Evolutionary conservation across 2,888 invertebrate species (phyloP).

Genomic region (Dolomedes plantarius): DNA sequence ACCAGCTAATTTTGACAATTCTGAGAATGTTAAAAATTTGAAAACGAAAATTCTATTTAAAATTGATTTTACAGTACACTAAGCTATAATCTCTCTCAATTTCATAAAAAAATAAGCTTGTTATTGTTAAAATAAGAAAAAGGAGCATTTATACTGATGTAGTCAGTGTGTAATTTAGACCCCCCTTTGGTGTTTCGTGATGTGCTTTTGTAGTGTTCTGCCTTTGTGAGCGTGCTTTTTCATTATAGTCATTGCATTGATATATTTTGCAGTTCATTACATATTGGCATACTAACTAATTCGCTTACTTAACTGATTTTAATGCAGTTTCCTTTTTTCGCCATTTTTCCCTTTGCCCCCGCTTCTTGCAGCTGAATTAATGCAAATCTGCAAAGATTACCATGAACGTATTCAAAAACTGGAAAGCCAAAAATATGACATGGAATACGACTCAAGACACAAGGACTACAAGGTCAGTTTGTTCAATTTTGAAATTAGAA

Average conservation of each 20-base stretch:
- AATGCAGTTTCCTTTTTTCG: constrained; percentile 48
- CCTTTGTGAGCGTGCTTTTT: not conserved
- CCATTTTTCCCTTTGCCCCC: constrained; percentile 29
- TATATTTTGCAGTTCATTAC: constrained; percentile 4
- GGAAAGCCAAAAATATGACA: constrained; percentile 99
- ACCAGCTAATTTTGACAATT: too few species aligned
- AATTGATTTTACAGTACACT: too few species aligned
- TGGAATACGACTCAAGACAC: constrained; percentile 99
- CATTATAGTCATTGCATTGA: not conserved
- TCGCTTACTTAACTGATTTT: constrained; percentile 62
- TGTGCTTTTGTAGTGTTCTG: constrained; percentile 10
- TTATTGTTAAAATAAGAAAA: too few species aligned
- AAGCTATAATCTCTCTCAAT: too few species aligned
- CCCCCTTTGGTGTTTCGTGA: not conserved
- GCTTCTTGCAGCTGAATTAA: constrained; percentile 86
- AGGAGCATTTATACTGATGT: not conserved
- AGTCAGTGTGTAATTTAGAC: not conserved
- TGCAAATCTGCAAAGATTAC: constrained; percentile 96
- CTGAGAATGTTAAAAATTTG: too few species aligned
- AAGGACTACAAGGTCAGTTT: constrained; percentile 96
- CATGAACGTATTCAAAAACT: constrained; percentile 97
- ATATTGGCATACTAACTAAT: constrained; percentile 43
- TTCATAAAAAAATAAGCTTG: too few species aligned
- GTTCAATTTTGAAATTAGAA: not conserved
- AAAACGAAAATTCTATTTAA: too few species aligned